Evolutionary conservation across 2,888 invertebrate genomes (phyloP).

Genomic region (Heliconius erato): DNA sequence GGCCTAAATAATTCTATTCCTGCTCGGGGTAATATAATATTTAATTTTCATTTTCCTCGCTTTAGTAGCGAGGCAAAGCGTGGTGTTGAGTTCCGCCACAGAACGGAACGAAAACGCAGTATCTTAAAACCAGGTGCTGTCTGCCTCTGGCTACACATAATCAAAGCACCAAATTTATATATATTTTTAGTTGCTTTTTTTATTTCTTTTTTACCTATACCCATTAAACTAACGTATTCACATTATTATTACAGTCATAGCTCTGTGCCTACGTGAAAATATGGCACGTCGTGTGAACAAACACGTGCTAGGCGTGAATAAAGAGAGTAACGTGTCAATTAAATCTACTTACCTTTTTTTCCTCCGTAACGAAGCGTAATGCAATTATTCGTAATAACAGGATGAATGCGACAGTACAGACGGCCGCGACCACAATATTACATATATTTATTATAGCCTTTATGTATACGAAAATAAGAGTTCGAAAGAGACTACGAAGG

Average conservation of each 20-base stretch:
- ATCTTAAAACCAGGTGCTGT: too few species aligned
- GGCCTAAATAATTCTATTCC: too few species aligned
- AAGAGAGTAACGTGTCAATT: slow-evolving; percentile 83
- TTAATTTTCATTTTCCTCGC: too few species aligned
- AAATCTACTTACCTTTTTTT: slow-evolving; percentile 79
- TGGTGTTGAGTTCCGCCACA: too few species aligned
- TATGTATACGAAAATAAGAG: slow-evolving; percentile 48
- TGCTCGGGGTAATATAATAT: too few species aligned
- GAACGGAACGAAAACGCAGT: too few species aligned
- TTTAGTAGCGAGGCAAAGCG: too few species aligned
- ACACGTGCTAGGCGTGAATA: slow-evolving; percentile 78
- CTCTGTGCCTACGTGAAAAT: slow-evolving; percentile 30
- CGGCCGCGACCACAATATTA: slow-evolving; percentile 28
- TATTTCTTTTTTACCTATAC: background rate
- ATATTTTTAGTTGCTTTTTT: too few species aligned
- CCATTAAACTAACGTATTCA: slow-evolving; percentile 30
- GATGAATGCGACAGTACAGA: slow-evolving; percentile 79
- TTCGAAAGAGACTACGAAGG: slow-evolving; percentile 36
- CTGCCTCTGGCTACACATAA: too few species aligned
- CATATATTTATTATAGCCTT: slow-evolving; percentile 28
- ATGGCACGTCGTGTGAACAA: slow-evolving; percentile 69
- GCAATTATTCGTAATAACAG: slow-evolving; percentile 85
- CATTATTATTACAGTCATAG: slow-evolving; percentile 21
- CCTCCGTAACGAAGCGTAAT: slow-evolving; percentile 84
- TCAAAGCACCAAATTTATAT: too few species aligned